These are phyloP conservation scores for Acrobasis repandana DNA, from an alignment of 2,888 invertebrate genomes.

Conservation along the genomic window DNA sequence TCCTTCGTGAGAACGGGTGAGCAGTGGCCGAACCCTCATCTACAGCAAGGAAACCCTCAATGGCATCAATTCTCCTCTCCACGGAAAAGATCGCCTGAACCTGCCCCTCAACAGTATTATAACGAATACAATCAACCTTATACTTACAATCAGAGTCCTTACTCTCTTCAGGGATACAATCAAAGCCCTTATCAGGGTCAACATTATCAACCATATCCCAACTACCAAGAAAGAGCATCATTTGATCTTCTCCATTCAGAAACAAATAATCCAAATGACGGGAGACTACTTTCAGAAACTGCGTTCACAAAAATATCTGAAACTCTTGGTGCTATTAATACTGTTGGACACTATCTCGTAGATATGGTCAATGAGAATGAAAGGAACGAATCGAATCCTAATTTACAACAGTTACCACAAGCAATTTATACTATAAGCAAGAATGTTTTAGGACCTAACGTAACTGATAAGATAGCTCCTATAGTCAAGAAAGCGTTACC, in stretches of 20 bases:
- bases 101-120: conserved; percentile 36
- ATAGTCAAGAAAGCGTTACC: conserved; percentile 81
- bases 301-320: conserved; percentile 85
- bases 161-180: conserved; percentile 34
- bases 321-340: conserved; percentile 90
- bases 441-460: conserved; percentile 88
- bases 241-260: conserved; percentile 51
- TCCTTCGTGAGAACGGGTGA: conserved; percentile 57
- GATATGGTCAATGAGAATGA: conserved; percentile 86
- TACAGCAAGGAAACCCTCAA: conserved; percentile 59
- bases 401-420: conserved; percentile 82
- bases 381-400: conserved; percentile 68
- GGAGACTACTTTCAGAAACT: conserved; percentile 82
- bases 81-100: conserved; percentile 71
- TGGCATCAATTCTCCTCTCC: conserved; percentile 72
- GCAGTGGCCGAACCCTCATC: conserved; percentile 49
- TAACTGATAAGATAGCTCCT: conserved; percentile 91
- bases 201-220: conserved; percentile 36
- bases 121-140: conserved; percentile 34
- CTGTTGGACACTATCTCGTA: conserved; percentile 92
- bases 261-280: conserved; percentile 60
- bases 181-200: conserved; percentile 42
- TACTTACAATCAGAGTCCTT: conserved; percentile 46
- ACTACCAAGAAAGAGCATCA: conserved; percentile 53
- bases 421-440: conserved; percentile 91